Base-by-base conservation (phyloP, 1,140 invertebrate genomes). In the Bathynomus jamesi region DNA sequence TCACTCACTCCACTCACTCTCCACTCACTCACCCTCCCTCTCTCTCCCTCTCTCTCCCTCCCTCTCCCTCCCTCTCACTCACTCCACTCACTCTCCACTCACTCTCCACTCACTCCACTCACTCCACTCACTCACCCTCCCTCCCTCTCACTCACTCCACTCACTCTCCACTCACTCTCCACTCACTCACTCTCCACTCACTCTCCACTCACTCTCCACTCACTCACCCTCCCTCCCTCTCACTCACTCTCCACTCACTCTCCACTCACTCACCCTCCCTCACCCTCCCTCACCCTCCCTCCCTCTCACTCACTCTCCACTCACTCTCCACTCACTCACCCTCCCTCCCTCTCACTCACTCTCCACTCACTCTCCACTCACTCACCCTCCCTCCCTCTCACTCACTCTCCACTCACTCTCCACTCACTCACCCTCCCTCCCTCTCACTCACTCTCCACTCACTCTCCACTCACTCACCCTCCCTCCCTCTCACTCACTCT, bases 31-130 rank as follows among this genome's bases (percentile, higher is more conserved):
- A n/a, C n/a, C n/a, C n/a, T n/a, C n/a, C n/a, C n/a, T n/a, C n/a
- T n/a, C 63, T 63, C 63, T 65, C 21, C 11, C 63, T 65, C 24
- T 65, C 63, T 21, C 63, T 65, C 17, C 11, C 17, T 65, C 24
- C 60, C 63, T 63, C 63, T 65, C 63, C 11, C 63, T 65, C 21
- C 17, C 63, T 21, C 60, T 63, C 17, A 11, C 21, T 21, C 46
- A 11, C 21, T 21, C 21, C 46, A 13, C 46, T 53, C 46, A 53
- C 63, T 65, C 17, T 65, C 63, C 21, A 11, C 21, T 63, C 21
- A 63, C 21, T 65, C 11, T 63, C 21, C 24, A 27, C 63, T 11
- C 24, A 11, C 63, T 65, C 11, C 24, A 13, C 21, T 25, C 63
- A 24, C 21, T 13, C 21, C 63, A 11, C 63, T 27, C 63, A 27